phyloP scores from a whole-genome alignment of 1,140 invertebrate genomes.

The Microplitis mediator region DNA sequence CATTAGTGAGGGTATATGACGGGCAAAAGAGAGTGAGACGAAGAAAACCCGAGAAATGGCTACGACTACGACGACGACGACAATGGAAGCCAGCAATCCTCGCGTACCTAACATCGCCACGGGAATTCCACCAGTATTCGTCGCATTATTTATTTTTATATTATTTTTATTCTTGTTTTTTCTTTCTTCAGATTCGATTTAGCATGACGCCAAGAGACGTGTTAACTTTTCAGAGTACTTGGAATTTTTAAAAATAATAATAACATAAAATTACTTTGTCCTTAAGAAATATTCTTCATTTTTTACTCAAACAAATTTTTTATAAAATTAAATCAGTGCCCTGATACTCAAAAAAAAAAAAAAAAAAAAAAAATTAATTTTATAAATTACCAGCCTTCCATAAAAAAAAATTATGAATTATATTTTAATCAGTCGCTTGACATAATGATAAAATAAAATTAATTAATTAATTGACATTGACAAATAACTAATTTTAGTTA shows the following conservation, averaged over 20 bases:
- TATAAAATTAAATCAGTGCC: too few relatives aligned
- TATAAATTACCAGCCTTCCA: neutral
- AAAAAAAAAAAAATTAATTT: constrained; percentile 1
- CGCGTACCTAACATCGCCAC: constrained; percentile 7
- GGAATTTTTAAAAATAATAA: neutral
- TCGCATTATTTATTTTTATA: constrained; percentile 2
- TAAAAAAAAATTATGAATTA: neutral
- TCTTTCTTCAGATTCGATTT: constrained; percentile 2
- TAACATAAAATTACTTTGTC: constrained; percentile 2
- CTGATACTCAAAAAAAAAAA: too few relatives aligned
- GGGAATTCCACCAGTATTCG: constrained; percentile 6
- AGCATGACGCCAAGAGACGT: neutral
- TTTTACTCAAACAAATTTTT: neutral
- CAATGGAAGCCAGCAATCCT: neutral
- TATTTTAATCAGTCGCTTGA: too few relatives aligned
- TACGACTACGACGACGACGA: neutral
- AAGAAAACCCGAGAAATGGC: neutral
- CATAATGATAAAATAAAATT: too few relatives aligned
- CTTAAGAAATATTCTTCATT: neutral
- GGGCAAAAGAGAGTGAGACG: neutral
- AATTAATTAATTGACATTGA: too few relatives aligned
- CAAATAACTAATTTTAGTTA: neutral
- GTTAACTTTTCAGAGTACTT: neutral
- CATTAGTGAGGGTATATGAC: neutral
- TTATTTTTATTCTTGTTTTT: neutral